Base-by-base conservation (phyloP, 2,797 vertebrate species). In the Tamandua tetradactyla region DNA sequence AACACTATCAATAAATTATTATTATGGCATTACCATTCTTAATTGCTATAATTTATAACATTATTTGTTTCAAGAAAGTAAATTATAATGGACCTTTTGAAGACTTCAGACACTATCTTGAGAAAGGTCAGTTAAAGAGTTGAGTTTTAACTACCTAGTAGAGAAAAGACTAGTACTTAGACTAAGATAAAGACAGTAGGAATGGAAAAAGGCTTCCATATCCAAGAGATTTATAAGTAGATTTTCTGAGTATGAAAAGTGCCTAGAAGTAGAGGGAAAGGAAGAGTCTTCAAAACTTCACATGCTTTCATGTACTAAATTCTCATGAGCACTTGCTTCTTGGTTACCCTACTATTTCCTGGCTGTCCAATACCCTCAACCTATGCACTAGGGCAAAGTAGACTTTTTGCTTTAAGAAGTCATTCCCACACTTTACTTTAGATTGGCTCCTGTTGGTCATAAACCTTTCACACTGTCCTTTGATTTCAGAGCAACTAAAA, bases 401-500 rank as follows among this genome's bases (percentile, higher is more conserved):
- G 10, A 74, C 10, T n/a, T 37, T 64, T 35, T 89, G 88, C 59
- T 91, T 37, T 62, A n/a, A 61, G 44, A 79, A 52, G 10, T n/a
- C 68, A 30, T 27, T 44, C 37, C 11, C 20, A 93, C 2, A 66
- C 40, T 91, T 42, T n/a, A n/a, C 76, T n/a, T n/a, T n/a, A 42
- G 17, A 18, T 52, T 57, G 30, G 2, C 52, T 3, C 11, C 5
- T 6, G 5, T 0, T 2, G 59, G 44, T 22, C 4, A 13, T 88
- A 40, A 66, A 14, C 20, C 40, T 6, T 66, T 42, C 10, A 23
- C n/a, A 2, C 0, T 32, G 25, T 7, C 47, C 42, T 14, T 64
- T 88, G n/a, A 66, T 80, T 78, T 94, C 40, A 87, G 64, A 55
- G 57, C 49, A 57, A 40, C 22, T 71, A 8, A 40, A 76, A 40